A percentile compares a stretch with the other conserved stretches of the same genome.
Evolutionary conservation across 2,797 vertebrate species (phyloP).

Genomic region (Lepidocolaptes lacrymiger): DNA sequence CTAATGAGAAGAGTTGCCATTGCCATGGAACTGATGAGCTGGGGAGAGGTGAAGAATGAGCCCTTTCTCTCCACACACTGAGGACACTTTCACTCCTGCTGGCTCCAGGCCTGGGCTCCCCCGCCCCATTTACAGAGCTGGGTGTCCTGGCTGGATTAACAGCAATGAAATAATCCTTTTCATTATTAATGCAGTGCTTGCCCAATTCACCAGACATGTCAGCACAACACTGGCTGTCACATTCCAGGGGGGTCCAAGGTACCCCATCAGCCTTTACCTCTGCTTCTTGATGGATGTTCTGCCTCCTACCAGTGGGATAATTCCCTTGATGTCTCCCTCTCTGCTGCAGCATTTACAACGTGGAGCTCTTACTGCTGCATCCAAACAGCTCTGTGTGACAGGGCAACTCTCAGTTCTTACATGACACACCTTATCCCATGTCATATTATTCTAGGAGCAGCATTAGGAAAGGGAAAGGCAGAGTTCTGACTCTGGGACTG

Average conservation of each 20-base stretch:
- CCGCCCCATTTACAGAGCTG: background rate
- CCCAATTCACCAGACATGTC: background rate
- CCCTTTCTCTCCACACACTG: constrained; percentile 52
- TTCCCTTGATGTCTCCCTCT: background rate
- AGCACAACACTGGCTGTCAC: background rate
- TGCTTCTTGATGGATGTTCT: background rate
- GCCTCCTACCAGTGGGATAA: background rate
- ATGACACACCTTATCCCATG: background rate
- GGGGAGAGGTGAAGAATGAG: constrained; percentile 38
- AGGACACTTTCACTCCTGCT: constrained; percentile 49
- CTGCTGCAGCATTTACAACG: background rate
- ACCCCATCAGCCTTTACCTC: background rate
- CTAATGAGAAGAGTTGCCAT: background rate
- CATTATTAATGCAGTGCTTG: background rate
- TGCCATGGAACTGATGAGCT: constrained; percentile 6
- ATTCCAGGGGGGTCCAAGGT: background rate
- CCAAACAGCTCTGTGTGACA: background rate
- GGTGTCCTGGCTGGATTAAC: constrained; percentile 2
- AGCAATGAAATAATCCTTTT: constrained; percentile 32
- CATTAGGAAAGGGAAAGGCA: background rate
- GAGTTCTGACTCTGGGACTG: background rate
- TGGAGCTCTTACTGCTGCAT: background rate
- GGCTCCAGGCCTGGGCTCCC: constrained; percentile 29
- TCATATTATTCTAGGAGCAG: background rate
- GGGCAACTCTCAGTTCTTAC: background rate